These are phyloP conservation scores for Nicator chloris DNA, from an alignment of 2,113 vertebrate species.

Conservation along the genomic window DNA sequence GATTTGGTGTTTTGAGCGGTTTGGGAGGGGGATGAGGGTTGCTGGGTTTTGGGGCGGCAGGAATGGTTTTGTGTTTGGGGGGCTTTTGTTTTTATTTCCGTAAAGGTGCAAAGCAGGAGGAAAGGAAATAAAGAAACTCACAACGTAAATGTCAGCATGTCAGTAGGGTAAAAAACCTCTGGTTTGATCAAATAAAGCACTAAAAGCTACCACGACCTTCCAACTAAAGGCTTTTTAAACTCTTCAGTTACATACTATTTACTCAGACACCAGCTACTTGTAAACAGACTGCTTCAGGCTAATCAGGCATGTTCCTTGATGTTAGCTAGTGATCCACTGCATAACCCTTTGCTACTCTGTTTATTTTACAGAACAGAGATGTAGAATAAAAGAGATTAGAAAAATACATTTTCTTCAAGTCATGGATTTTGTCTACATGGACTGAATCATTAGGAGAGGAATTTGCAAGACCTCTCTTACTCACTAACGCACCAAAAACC, in stretches of 20 bases:
- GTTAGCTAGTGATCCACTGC: not conserved
- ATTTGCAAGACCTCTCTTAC: not conserved
- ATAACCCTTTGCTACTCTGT: not conserved
- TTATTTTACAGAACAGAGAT: not conserved
- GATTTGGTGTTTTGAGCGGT: not conserved
- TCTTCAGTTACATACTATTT: not conserved
- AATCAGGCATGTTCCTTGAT: not conserved
- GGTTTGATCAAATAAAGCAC: not conserved
- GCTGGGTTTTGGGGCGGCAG: not conserved
- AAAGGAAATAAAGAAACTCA: not conserved
- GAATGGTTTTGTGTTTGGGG: not conserved
- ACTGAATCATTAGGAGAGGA: not conserved
- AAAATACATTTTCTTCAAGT: not conserved
- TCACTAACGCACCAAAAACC: not conserved
- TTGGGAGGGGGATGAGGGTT: not conserved
- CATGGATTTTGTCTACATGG: not conserved
- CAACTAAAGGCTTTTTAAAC: not conserved
- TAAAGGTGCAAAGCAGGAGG: rapidly evolving
- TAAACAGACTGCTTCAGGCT: not conserved
- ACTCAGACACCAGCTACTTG: not conserved
- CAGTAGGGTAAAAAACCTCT: not conserved
- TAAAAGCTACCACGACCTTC: not conserved
- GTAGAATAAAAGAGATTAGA: not conserved
- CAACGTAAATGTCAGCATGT: not conserved
- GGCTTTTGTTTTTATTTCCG: not conserved